Conservation (phyloP, 2,888 invertebrate species). For the Lysandra bellargus region DNA sequence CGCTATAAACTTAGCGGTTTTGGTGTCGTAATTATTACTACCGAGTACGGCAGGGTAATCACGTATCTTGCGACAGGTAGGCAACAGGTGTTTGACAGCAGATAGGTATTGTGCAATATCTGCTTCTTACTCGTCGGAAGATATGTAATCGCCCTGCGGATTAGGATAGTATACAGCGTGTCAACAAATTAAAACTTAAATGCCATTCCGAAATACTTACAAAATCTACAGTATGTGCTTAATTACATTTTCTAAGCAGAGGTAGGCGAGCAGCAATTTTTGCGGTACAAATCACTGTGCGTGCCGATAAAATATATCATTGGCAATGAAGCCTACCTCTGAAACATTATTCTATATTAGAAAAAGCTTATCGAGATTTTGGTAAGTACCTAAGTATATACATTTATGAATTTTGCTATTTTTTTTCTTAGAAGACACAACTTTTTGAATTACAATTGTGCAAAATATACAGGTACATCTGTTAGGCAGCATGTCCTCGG, state of each 20-base stretch:
- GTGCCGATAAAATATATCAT: background rate
- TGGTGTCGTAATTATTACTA: background rate
- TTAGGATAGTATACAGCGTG: background rate
- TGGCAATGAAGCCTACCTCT: slow-evolving; percentile 3
- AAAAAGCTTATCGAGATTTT: slow-evolving; percentile 25
- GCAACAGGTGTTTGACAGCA: background rate
- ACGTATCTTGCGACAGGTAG: background rate
- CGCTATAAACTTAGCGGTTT: background rate
- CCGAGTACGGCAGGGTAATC: background rate
- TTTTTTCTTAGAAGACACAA: background rate
- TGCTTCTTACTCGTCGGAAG: background rate
- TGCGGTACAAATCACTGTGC: background rate
- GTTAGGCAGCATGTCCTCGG: slow-evolving; percentile 8
- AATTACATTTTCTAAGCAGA: slow-evolving; percentile 39
- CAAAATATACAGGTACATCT: slow-evolving; percentile 35
- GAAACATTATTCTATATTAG: slow-evolving; percentile 14
- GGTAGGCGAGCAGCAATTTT: slow-evolving; percentile 23
- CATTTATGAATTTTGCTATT: slow-evolving; percentile 22
- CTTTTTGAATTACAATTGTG: slow-evolving; percentile 17
- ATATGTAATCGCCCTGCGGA: background rate
- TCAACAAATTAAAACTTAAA: slow-evolving; percentile 34
- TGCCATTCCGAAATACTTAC: slow-evolving; percentile 36
- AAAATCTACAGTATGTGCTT: slow-evolving; percentile 46
- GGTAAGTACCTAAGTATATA: background rate
- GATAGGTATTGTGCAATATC: background rate